Evolutionary conservation across 2,113 vertebrate species (phyloP).

Genomic region (Chloropsis cyanopogon): DNA sequence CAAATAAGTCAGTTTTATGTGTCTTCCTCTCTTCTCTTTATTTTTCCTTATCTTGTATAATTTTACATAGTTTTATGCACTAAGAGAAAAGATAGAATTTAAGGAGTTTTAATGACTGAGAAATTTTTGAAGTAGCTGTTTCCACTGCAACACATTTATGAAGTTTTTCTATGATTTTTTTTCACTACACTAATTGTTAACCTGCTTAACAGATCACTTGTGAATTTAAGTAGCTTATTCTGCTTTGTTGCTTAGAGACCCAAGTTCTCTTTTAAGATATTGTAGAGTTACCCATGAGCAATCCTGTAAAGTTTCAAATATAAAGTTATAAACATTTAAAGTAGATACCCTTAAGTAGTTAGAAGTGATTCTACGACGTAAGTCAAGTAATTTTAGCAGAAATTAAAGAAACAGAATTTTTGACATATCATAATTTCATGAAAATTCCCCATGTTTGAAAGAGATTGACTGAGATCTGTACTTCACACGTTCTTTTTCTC

Average conservation of each 20-base stretch:
- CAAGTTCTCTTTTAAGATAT: background rate
- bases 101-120: background rate
- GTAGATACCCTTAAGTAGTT: slow-evolving; percentile 11
- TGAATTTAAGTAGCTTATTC: slow-evolving; percentile 2
- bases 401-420: slow-evolving; percentile 40
- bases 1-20: background rate
- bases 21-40: background rate
- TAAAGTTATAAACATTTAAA: slow-evolving; percentile 33
- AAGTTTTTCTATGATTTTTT: slow-evolving; percentile 9
- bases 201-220: background rate
- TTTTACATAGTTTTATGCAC: background rate
- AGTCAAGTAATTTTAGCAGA: slow-evolving; percentile 31
- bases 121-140: background rate
- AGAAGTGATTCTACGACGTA: slow-evolving; percentile 3
- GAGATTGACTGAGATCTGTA: background rate
- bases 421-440: slow-evolving; percentile 6
- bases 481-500: background rate
- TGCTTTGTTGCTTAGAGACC: background rate
- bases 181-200: background rate
- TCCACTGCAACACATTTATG: background rate
- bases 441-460: slow-evolving; percentile 21
- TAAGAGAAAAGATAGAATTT: background rate
- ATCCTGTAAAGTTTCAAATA: slow-evolving; percentile 24
- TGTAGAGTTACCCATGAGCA: background rate
- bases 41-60: background rate